Evolutionary conservation across 1,140 invertebrate species (phyloP), one percentile per base, ranked within the genome.

Genomic region (Drosophila nebulosa): DNA sequence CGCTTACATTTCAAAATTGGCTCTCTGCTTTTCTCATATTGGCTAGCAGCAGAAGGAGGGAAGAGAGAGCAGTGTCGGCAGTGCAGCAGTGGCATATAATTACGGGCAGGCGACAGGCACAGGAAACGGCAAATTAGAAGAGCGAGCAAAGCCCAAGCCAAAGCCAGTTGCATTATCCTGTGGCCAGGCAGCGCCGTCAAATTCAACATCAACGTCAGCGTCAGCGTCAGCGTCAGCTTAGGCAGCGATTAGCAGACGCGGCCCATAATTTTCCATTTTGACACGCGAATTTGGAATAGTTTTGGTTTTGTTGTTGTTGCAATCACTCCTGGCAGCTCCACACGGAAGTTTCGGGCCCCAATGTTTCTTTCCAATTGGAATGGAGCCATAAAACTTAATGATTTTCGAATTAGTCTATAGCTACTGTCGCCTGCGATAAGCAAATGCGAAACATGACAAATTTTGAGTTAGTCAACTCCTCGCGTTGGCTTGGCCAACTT

Each of bases 71-170:
- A n/a, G n/a, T 12, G n/a, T n/a, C n/a, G n/a, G n/a, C n/a, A 4
- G 26, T 32, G 35, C 27, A 32, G 12, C 30, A 4, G 30, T 7
- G 36, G 30, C 24, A 26, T 76, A 53, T 78, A 85, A 85, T 85
- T 85, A 85, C 52, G 69, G 36, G 14, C 52, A 55, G 52, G 74
- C 77, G 70, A 67, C 74, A 77, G 77, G 63, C 69, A 72, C 81
- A 85, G 81, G 81, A 85, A 85, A 78, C 62, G 74, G 78, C 78
- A 58, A 88, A 85, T 85, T 80, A 85, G 81, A 77, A 81, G 69
- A 46, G 58, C 30, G 10, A 32, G 12, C 51, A 26, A 46, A 35
- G 18, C 55, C 58, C 27, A 42, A 9, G 39, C 39, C 39, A 51
- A 42, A 62, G 61, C 51, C 64, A 73, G 42, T 73, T 74, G 80